A percentile compares a stretch with the other conserved stretches of the same genome.
phyloP scores from a whole-genome alignment of 2,113 vertebrate genomes.

The Bos indicus region DNA sequence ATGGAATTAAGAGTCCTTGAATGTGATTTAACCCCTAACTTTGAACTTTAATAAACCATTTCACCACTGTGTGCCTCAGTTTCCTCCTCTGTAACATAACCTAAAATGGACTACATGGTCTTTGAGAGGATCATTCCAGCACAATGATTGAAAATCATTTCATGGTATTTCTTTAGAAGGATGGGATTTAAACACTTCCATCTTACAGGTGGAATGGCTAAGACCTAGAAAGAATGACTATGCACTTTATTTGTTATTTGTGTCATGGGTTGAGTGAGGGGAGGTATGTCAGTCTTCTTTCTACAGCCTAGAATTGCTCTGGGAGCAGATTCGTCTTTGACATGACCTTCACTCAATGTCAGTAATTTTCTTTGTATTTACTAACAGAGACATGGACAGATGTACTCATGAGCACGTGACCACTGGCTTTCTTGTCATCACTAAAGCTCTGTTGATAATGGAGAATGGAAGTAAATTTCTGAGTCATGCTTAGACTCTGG shows the following conservation, averaged over 20 bases:
- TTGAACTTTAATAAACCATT: neutral
- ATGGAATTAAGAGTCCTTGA: neutral
- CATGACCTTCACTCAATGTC: neutral
- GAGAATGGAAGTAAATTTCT: slow-evolving; percentile 51
- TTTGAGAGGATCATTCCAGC: neutral
- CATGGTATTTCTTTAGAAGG: neutral
- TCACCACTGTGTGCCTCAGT: neutral
- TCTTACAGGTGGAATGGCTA: neutral
- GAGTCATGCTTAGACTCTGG: slow-evolving; percentile 23
- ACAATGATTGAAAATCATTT: slow-evolving; percentile 12
- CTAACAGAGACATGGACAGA: neutral
- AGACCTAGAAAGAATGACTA: neutral
- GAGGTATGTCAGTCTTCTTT: neutral
- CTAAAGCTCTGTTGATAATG: neutral
- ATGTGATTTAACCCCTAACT: neutral
- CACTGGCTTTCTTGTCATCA: neutral
- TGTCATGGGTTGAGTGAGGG: neutral
- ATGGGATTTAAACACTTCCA: neutral
- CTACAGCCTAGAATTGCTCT: neutral
- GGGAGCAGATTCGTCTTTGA: neutral
- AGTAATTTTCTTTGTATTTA: neutral
- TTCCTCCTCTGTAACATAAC: neutral
- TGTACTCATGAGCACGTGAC: neutral
- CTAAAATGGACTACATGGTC: neutral
- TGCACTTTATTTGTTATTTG: neutral